Evolutionary conservation across 2,113 vertebrate genomes (phyloP).

Genomic region (Bos taurus): ARS-UCD2.0 NC_037334.1:87677001-87677500

Average conservation of each 20-base stretch:
- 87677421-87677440: neutral
- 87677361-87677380: neutral
- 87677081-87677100: neutral
- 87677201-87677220: neutral
- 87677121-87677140: neutral
- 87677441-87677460: neutral
- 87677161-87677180: rapidly evolving
- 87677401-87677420: neutral
- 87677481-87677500: neutral
- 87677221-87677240: neutral
- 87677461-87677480: neutral
- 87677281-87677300: neutral
- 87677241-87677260: neutral
- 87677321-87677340: neutral
- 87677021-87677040: neutral
- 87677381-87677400: neutral
- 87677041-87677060: neutral
- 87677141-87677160: neutral
- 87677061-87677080: neutral
- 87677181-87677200: neutral
- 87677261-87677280: neutral
- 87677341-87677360: neutral
- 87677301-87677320: neutral
- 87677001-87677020: neutral
- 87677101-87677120: neutral